Evolutionary conservation across 2,797 vertebrate species (phyloP), one percentile per base, ranked within the genome.

Genomic region (Peromyscus nudipes): DNA sequence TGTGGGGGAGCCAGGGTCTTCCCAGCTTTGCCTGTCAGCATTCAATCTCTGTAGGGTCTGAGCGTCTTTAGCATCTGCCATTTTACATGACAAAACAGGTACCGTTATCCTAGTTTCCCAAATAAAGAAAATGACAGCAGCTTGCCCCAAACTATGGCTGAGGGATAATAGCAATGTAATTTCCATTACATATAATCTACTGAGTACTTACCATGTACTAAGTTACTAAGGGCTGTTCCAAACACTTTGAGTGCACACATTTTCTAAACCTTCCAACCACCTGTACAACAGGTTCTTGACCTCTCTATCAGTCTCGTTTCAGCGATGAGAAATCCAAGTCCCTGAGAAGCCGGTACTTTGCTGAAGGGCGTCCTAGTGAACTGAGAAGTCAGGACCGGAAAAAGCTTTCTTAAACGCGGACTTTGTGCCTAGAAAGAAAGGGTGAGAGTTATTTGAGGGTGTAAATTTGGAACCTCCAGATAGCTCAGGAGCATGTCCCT

Each of bases 111-210:
- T 65, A 57, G 49, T 43, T 82, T 73, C 12, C 55, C 31, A 46
- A n/a, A 34, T n/a, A 92, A 75, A 29, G 49, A 77, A 85, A 93
- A 91, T 65, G n/a, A 79, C 31, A 80, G 60, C 14, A 75, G 73
- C 37, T 84, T 83, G 12, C 46, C 7, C 46, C 23, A 7, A 21
- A 34, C 1, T 62, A 69, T 0, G 25, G 52, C 73, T 79, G 55
- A 64, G 67, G 4, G 80, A 88, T 6, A 92, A 57, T 7, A 76
- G 31, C 14, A n/a, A 31, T 27, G n/a, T 11, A 62, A 80, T 91
- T 49, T 90, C 60, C 3, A 25, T 37, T 62, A 83, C 88, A 19
- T 29, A 16, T 85, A 55, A 93, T 46, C 69, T 81, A 17, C 25
- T 80, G 49, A 76, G 10, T 64, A 64, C 6, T 55, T 82, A 46